phyloP scores from a whole-genome alignment of 2,888 invertebrate genomes.

The Cremastinae sp. region DNA sequence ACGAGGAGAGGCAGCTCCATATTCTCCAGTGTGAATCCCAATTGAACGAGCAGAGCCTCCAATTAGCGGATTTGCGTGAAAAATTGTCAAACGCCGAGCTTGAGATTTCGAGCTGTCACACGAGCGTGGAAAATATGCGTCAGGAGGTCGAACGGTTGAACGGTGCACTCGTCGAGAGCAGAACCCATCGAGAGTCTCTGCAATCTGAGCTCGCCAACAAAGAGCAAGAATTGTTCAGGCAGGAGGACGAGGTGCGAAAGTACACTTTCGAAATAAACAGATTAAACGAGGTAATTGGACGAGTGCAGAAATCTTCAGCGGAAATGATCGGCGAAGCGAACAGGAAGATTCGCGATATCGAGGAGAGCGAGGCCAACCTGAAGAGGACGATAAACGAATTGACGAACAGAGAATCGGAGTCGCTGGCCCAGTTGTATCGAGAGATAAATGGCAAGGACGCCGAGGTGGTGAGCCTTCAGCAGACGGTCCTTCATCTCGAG shows the following conservation, averaged over 20 bases:
- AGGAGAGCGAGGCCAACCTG: conserved; percentile 48
- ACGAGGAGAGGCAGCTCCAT: conserved; percentile 57
- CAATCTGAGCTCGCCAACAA: conserved; percentile 46
- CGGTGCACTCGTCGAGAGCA: conserved; percentile 30
- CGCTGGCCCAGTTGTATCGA: conserved; percentile 39
- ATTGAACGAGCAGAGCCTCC: conserved; percentile 73
- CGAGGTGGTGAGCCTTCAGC: conserved; percentile 64
- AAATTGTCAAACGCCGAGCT: conserved; percentile 70
- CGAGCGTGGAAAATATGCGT: conserved; percentile 27
- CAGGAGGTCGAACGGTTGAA: conserved; percentile 54
- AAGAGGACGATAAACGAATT: conserved; percentile 47
- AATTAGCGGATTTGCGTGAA: conserved; percentile 69
- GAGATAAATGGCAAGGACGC: conserved; percentile 64
- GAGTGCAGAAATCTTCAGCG: conserved; percentile 33
- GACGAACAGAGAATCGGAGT: conserved; percentile 46
- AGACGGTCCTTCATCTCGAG: conserved; percentile 62
- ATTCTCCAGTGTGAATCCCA: conserved; percentile 64
- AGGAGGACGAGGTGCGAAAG: conserved; percentile 39
- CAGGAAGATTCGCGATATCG: conserved; percentile 34
- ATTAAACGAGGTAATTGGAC: conserved; percentile 34
- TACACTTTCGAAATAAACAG: conserved; percentile 33
- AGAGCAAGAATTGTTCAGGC: conserved; percentile 45
- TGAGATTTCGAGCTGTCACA: conserved; percentile 7
- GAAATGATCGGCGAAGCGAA: conserved; percentile 36
- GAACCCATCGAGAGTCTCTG: conserved; percentile 46